These are phyloP conservation scores for Megalurothrips usitatus DNA, from an alignment of 2,888 invertebrate genomes.

Conservation along the genomic window DNA sequence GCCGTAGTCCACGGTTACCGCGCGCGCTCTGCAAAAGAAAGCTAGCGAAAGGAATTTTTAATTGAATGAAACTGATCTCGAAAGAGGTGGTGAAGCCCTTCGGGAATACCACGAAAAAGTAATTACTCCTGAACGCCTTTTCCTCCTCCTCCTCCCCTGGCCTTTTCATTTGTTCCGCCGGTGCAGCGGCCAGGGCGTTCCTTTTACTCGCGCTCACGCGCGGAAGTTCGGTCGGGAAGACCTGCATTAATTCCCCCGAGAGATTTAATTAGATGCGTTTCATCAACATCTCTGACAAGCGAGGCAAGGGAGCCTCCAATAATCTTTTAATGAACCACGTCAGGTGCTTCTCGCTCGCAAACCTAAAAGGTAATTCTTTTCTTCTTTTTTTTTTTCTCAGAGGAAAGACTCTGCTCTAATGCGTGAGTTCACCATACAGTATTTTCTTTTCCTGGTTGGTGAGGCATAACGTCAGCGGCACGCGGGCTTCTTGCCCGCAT, in stretches of 20 bases:
- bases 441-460: too few species aligned
- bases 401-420: too few species aligned
- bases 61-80: slow-evolving; percentile 20
- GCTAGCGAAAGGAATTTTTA: slow-evolving; percentile 21
- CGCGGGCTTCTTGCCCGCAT: too few species aligned
- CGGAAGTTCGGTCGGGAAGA: background rate
- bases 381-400: too few species aligned
- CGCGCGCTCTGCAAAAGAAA: background rate
- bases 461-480: too few species aligned
- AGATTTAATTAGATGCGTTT: background rate
- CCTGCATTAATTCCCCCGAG: background rate
- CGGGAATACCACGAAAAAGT: slow-evolving; percentile 9
- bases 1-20: too few species aligned
- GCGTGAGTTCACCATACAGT: too few species aligned
- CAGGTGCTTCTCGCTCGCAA: too few species aligned
- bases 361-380: too few species aligned
- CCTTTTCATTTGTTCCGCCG: background rate
- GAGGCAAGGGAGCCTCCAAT: background rate
- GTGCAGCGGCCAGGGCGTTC: background rate
- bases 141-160: background rate
- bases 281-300: background rate
- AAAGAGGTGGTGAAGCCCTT: slow-evolving; percentile 15
- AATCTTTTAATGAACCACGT: too few species aligned
- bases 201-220: background rate
- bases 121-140: slow-evolving; percentile 20